Base-by-base conservation (phyloP, 2,797 vertebrate species). In the Sebastes ruberrimus region DNA sequence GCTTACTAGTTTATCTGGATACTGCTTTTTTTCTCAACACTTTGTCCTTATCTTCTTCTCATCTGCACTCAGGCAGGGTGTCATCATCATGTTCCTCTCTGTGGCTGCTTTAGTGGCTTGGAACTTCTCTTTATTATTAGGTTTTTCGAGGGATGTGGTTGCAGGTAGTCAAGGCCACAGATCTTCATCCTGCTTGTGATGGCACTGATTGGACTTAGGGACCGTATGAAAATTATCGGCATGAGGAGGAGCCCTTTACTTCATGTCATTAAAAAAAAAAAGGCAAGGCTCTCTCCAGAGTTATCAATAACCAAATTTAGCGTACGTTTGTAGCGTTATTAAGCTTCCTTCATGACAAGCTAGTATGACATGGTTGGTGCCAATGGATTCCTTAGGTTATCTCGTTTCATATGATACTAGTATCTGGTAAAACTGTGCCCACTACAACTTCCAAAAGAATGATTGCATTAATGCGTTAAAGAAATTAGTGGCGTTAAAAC, bases 31-130 rank as follows among this genome's bases (percentile, higher is more conserved):
- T 71, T 72, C 35, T 78, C 70, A 57, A 64, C 63, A 74, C 20
- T 71, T 38, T 18, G 33, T 66, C 65, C 78, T 85, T 62, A 76
- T 85, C 74, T 65, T 9, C 38, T 6, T 49, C 52, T 71, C 70
- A 46, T 79, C 87, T 77, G 72, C 69, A 38, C 64, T 68, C 75
- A 23, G 53, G 76, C 53, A 23, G 27, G 57, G 78, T 68, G 82
- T 85, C 38, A 56, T 84, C 74, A 52, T 56, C 32, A 7, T 23
- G 55, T 65, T 67, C 8, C 10, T 52, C 76, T 80, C 25, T 27
- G 20, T 30, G 59, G 33, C 57, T 25, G 25, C 28, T 71, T 13
- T 9, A 55, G 25, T 18, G 8, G 20, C 4, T 23, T 62, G 23
- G 28, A 59, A 27, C 23, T 60, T 65, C 33, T 35, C 49, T 70